Evolutionary conservation across 2,113 vertebrate species (phyloP).

Genomic region (Ictalurus furcatus): DNA sequence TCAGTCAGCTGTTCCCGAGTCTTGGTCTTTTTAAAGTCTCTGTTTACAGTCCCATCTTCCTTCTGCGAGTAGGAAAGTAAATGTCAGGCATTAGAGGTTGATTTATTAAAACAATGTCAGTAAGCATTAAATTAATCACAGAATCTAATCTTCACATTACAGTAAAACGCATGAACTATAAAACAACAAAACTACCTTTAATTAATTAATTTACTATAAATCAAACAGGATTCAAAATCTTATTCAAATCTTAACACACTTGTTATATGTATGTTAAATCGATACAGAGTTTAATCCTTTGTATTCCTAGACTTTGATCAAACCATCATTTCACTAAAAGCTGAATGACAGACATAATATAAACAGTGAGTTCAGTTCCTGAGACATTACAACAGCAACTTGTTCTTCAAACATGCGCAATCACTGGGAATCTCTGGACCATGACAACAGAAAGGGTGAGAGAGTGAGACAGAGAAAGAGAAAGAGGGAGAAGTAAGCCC

Average conservation of each 20-base stretch:
- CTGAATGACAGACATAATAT: not conserved
- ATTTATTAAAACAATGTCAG: not conserved
- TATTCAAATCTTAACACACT: no score
- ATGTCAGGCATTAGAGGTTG: not conserved
- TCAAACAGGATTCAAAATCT: not conserved
- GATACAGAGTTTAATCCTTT: not conserved
- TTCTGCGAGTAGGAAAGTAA: conserved; percentile 73
- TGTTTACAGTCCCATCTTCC: conserved; percentile 94
- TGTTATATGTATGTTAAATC: not conserved
- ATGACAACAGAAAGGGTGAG: conserved; percentile 21
- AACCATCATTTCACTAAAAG: not conserved
- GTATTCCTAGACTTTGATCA: not conserved
- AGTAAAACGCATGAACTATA: not conserved
- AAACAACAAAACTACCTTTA: not conserved
- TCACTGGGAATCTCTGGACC: conserved; percentile 31
- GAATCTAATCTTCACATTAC: not conserved
- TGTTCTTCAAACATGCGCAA: not conserved
- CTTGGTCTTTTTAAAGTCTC: conserved; percentile 97
- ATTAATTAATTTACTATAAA: not conserved
- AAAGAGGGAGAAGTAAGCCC: not conserved
- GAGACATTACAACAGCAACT: conserved; percentile 20
- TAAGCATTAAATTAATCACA: not conserved
- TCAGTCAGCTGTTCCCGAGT: conserved; percentile 86
- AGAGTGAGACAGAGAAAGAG: not conserved
- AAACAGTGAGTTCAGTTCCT: not conserved